Evolutionary conservation across 2,888 invertebrate species (phyloP), one percentile per base, ranked within the genome.

Genomic region (Oligia latruncula): DNA sequence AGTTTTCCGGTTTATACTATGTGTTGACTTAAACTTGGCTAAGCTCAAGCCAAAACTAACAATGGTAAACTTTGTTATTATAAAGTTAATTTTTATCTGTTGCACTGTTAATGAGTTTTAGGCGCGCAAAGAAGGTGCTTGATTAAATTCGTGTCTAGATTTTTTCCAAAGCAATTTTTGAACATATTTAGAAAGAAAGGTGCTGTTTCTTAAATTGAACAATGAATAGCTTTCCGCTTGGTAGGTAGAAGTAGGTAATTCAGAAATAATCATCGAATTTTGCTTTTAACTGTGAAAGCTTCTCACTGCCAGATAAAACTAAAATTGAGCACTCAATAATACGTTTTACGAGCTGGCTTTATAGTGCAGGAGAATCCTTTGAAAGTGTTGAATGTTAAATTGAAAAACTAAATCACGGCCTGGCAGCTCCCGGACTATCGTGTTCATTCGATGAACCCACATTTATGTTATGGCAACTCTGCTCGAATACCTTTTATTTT

Each of bases 341-440:
- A 70, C 64, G 15, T 80, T 71, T 52, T 46, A 67, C 23, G 29
- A 75, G 43, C 13, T 43, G 23, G 67, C 23, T 76, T 55, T 71
- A 75, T 67, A 62, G 29, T 52, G 23, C 52, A 52, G 40, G 52
- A 71, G 66, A 40, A 52, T 55, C 46, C 40, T 52, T 66, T 29
- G 58, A 58, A 73, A 52, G n/a, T 58, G n/a, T 40, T 40, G 35
- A 9, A 23, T 58, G 70, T 49, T 58, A 52, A 35, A 23, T 35
- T 35, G 58, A n/a, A 15, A 49, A 55, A n/a, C 23, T n/a, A 71
- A 55, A 17, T 40, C 40, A n/a, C 40, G n/a, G 23, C 17, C 40
- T 35, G n/a, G 40, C 17, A 35, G 40, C 62, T 71, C 58, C 74
- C 35, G 43, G 15, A 55, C 67, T 62, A 58, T 73, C n/a, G 46